Conservation (phyloP, 2,797 vertebrate species). For the Cyprinella venusta region DNA sequence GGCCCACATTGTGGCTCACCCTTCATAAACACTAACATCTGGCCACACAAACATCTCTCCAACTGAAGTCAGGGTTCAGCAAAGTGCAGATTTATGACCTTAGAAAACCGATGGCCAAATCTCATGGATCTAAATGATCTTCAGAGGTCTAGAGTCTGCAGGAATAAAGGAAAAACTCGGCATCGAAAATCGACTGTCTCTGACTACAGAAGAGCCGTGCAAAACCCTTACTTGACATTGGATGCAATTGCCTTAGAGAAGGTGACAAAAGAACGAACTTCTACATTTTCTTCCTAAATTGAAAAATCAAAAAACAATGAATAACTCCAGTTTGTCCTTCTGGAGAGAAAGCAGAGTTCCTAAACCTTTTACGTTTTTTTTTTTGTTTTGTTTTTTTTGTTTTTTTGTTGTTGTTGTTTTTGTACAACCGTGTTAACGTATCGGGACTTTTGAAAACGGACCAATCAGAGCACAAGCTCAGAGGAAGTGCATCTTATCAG, state of each 20-base stretch:
- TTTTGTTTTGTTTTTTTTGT: not conserved
- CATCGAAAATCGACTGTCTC: conserved; percentile 6
- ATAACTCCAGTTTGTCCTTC: conserved; percentile 37
- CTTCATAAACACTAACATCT: conserved; percentile 79
- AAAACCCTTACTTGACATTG: conserved; percentile 43
- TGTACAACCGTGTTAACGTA: conserved; percentile 5
- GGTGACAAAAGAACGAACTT: conserved; percentile 60
- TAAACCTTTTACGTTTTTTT: not conserved
- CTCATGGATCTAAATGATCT: not conserved
- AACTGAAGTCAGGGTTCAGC: conserved; percentile 16
- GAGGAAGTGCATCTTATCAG: conserved; percentile 64
- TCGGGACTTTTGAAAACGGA: conserved; percentile 54
- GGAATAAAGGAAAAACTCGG: not conserved
- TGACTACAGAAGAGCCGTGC: conserved; percentile 13
- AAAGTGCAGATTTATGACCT: conserved; percentile 43
- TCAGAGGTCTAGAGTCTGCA: not conserved
- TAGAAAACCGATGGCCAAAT: not conserved
- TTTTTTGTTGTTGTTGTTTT: not conserved
- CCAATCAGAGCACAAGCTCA: conserved; percentile 60
- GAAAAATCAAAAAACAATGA: not conserved
- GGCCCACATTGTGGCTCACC: conserved; percentile 96
- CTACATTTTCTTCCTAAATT: not conserved
- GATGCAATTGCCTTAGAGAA: conserved; percentile 70
- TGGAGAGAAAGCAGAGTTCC: not conserved
- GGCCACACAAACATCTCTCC: conserved; percentile 27